Evolutionary conservation across 2,888 invertebrate species (phyloP).

Genomic region (Orchestes rusci): DNA sequence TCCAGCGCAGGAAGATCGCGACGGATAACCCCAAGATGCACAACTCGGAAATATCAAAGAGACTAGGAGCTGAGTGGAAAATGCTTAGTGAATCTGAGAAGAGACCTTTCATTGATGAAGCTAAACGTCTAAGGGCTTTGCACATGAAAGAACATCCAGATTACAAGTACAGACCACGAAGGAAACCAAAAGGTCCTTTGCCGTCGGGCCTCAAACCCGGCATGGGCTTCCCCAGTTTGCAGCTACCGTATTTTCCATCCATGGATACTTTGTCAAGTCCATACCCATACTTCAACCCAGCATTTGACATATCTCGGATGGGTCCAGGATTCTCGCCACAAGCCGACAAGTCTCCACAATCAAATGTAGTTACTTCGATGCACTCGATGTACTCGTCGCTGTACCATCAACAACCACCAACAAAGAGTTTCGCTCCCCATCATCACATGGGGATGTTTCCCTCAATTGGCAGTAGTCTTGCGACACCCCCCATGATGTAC

Average conservation of each 20-base stretch:
- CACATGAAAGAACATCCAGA: conserved; percentile 92
- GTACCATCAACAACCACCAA: conserved; percentile 46
- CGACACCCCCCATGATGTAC: conserved; percentile 44
- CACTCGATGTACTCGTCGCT: conserved; percentile 61
- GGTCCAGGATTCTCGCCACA: conserved; percentile 32
- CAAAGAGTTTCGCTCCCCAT: conserved; percentile 45
- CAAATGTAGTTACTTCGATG: conserved; percentile 41
- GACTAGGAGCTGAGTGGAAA: conserved; percentile 92
- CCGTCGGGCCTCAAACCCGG: conserved; percentile 36
- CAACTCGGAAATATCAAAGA: conserved; percentile 84
- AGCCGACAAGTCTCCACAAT: conserved; percentile 28
- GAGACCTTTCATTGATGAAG: conserved; percentile 91
- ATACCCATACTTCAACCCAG: conserved; percentile 70
- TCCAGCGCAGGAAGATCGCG: conserved; percentile 86
- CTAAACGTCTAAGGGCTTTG: conserved; percentile 76
- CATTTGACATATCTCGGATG: conserved; percentile 48
- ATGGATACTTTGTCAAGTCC: conserved; percentile 51
- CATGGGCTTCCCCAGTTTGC: conserved; percentile 55
- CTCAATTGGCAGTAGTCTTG: conserved; percentile 31
- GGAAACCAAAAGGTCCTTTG: conserved; percentile 73
- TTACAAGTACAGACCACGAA: conserved; percentile 80
- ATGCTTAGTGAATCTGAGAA: conserved; percentile 78
- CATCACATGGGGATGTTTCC: conserved; percentile 49
- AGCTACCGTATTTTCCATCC: conserved; percentile 55
- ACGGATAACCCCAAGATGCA: conserved; percentile 93